A percentile compares a stretch with the other conserved stretches of the same genome.
phyloP scores from a whole-genome alignment of 2,113 vertebrate genomes.

The Vanacampus margaritifer region DNA sequence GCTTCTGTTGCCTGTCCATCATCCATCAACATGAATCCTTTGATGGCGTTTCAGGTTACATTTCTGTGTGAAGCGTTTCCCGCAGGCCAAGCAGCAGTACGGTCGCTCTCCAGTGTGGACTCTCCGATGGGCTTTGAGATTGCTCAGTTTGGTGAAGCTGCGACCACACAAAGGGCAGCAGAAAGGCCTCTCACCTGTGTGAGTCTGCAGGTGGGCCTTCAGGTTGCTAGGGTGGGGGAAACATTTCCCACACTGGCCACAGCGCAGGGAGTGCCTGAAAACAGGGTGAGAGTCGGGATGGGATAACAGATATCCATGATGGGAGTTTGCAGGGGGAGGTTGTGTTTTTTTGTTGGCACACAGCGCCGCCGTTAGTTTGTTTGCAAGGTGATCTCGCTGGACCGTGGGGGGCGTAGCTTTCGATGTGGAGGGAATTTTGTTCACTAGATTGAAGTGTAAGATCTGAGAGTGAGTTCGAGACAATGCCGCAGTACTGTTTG shows the following conservation, averaged over 20 bases:
- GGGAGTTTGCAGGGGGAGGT: slow-evolving; percentile 35
- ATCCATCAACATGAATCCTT: slow-evolving; percentile 35
- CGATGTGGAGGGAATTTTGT: slow-evolving; percentile 53
- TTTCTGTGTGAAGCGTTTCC: slow-evolving; percentile 77
- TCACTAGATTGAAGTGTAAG: slow-evolving; percentile 26
- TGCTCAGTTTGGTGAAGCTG: slow-evolving; percentile 76
- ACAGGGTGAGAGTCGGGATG: slow-evolving; percentile 31
- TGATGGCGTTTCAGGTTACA: slow-evolving; percentile 77
- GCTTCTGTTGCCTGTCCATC: not conserved
- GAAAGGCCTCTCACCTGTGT: slow-evolving; percentile 74
- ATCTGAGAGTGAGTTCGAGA: slow-evolving; percentile 35
- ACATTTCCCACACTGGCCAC: slow-evolving; percentile 70
- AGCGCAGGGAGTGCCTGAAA: slow-evolving; percentile 55
- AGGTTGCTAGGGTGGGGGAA: slow-evolving; percentile 75
- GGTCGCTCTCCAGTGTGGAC: slow-evolving; percentile 75
- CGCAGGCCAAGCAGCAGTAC: slow-evolving; percentile 73
- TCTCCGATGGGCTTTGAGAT: slow-evolving; percentile 74
- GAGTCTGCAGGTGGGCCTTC: slow-evolving; percentile 68
- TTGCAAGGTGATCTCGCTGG: slow-evolving; percentile 46
- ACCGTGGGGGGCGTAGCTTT: slow-evolving; percentile 38
- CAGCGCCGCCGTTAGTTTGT: slow-evolving; percentile 17
- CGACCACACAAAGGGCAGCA: slow-evolving; percentile 74
- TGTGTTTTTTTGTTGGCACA: slow-evolving; percentile 50
- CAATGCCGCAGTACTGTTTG: slow-evolving; percentile 7
- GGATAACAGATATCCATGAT: slow-evolving; percentile 14